These are phyloP conservation scores for Malthinus flaveolus DNA, from an alignment of 2,888 invertebrate genomes.

Conservation along the genomic window DNA sequence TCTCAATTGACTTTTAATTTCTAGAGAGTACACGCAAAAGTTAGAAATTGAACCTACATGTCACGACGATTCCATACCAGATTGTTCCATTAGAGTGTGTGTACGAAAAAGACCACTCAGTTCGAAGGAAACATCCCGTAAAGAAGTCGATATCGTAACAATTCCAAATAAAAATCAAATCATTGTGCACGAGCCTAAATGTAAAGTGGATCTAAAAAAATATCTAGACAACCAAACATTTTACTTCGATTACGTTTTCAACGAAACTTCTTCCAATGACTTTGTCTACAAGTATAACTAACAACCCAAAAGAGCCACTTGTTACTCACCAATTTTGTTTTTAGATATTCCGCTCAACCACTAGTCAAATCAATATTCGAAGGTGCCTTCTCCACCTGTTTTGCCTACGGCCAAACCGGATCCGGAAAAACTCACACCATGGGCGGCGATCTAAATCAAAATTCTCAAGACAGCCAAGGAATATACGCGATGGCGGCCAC, in stretches of 20 bases:
- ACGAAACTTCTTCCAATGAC: constrained; percentile 93
- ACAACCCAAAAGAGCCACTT: too few species aligned
- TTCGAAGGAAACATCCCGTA: constrained; percentile 82
- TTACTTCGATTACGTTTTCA: constrained; percentile 98
- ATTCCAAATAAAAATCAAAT: constrained; percentile 93
- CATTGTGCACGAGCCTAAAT: constrained; percentile 90
- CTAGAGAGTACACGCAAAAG: constrained; percentile 69
- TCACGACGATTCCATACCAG: constrained; percentile 85
- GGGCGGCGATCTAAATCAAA: constrained; percentile 96
- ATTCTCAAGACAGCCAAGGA: constrained; percentile 93
- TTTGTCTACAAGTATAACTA: constrained; percentile 97
- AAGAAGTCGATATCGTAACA: constrained; percentile 96
- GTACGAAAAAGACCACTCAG: constrained; percentile 96
- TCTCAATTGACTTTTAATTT: too few species aligned
- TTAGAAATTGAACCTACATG: constrained; percentile 61
- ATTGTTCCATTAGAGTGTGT: constrained; percentile 98
- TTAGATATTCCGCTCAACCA: constrained; percentile 76
- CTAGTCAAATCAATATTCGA: constrained; percentile 97
- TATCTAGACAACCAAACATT: constrained; percentile 98
- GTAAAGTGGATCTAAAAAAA: constrained; percentile 97
- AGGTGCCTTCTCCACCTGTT: constrained; percentile 98
- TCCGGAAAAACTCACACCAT: constrained; percentile 97
- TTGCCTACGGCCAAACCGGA: constrained; percentile 99
- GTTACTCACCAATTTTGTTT: neutral
- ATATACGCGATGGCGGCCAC: constrained; percentile 97